Conservation (phyloP, 2,113 vertebrate genomes). For the Anguilla japonica region DNA sequence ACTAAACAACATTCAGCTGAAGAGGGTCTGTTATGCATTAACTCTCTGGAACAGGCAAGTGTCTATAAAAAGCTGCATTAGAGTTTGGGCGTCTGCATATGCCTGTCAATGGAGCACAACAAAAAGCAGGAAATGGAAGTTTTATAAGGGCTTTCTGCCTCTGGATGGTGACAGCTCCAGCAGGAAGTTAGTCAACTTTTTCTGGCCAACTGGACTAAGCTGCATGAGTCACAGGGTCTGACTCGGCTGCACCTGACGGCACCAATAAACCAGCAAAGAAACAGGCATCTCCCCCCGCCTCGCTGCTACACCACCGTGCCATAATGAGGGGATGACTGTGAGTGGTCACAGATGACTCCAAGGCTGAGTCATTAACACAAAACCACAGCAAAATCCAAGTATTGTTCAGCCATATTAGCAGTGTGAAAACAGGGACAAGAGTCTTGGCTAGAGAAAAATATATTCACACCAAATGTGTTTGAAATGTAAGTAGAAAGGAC, state of each 20-base stretch:
- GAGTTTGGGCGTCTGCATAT: neutral
- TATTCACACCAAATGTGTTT: neutral
- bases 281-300: neutral
- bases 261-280: neutral
- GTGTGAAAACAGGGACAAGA: neutral
- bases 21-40: constrained; percentile 3
- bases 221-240: constrained; percentile 46
- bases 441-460: too few relatives aligned
- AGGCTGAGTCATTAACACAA: neutral
- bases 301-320: neutral
- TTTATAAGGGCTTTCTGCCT: constrained; percentile 5
- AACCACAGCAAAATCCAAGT: neutral
- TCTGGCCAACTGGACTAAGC: constrained; percentile 20
- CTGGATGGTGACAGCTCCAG: constrained; percentile 26
- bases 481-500: neutral
- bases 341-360: neutral
- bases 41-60: neutral
- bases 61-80: neutral
- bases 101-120: neutral
- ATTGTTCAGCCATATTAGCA: neutral
- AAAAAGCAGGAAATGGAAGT: constrained; percentile 29
- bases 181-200: constrained; percentile 37
- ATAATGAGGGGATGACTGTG: neutral
- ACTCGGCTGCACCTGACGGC: neutral
- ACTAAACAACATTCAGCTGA: too few relatives aligned